Evolutionary conservation across 2,888 invertebrate species (phyloP), one percentile per base, ranked within the genome.

Genomic region (Polydrusus tereticollis): DNA sequence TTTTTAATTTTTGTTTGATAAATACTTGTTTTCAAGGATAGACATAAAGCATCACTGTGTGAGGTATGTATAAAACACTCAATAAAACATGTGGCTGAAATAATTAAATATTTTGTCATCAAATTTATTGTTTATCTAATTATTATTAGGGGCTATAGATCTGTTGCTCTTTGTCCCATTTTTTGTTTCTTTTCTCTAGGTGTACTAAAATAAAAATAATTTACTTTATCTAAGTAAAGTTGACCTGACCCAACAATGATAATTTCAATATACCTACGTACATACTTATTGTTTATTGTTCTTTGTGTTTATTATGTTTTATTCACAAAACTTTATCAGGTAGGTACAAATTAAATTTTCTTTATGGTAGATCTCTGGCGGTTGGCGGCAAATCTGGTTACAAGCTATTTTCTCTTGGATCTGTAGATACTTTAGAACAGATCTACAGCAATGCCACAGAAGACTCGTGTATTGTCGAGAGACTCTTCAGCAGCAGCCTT

Each of bases 401-500:
- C 87, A 92, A 93, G 84, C 88, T 99, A 77, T 98, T 94, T 85
- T 92, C 95, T 29, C 87, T 98, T 75, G 92, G 90, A 73, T 91
- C 91, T 7, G 91, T 94, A 68, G 97, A 98, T 85, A 91, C 92
- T 73, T 88, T 98, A 81, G 96, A 96, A 84, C 92, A 93, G 85
- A 95, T 97, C 80, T 96, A 96, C 84, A 93, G 94, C 84, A 94
- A 94, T 88, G 91, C 91, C 75, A 89, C 90, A 45, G 94, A 94
- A 86, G 95, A 95, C 85, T 93, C 95, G 73, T 95, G 93, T 84
- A 91, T 98, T 74, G 95, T 99, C 79, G 99, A 99, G 86, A 89
- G 99, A 75, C 90, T 99, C 77, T 99, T 99, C 87, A 96, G 96
- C 87, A 98, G 98, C 86, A 97, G 97, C 80, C 89, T 99, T 81